Evolutionary conservation across 2,888 invertebrate species (phyloP).

Genomic region (Auanema freiburgensis): DNA sequence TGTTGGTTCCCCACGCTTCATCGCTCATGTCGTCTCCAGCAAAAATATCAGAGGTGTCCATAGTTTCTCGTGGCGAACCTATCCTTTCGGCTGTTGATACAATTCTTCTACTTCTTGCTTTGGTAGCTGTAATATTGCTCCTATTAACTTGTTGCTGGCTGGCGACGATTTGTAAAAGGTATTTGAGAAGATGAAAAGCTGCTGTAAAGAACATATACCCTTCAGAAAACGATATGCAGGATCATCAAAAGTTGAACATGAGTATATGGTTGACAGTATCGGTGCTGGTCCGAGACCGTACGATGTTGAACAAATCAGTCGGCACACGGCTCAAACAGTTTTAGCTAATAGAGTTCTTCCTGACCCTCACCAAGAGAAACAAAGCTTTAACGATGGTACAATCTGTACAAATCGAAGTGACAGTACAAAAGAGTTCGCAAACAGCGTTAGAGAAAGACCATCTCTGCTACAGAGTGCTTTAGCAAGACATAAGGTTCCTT

Average conservation of each 20-base stretch:
- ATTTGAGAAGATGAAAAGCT: neutral
- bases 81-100: conserved; percentile 10
- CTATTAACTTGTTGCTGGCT: conserved; percentile 20
- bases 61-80: neutral
- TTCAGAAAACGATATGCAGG: conserved; percentile 17
- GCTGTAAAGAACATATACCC: neutral
- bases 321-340: conserved; percentile 56
- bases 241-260: conserved; percentile 20
- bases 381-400: conserved; percentile 7
- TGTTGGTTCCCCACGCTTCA: neutral
- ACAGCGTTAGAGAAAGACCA: conserved; percentile 31
- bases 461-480: conserved; percentile 7
- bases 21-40: conserved; percentile 14
- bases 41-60: conserved; percentile 11
- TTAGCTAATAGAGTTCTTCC: conserved; percentile 48
- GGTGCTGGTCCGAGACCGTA: conserved; percentile 59
- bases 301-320: conserved; percentile 57
- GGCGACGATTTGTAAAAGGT: conserved; percentile 18
- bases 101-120: conserved; percentile 14
- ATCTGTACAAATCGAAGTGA: conserved; percentile 23
- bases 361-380: conserved; percentile 32
- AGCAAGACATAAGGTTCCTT: conserved; percentile 10
- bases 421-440: conserved; percentile 33
- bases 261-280: conserved; percentile 58
- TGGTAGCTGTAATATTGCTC: conserved; percentile 16